A percentile compares a stretch with the other conserved stretches of the same genome.
These are phyloP conservation scores for Sinella curviseta DNA, from an alignment of 1,140 invertebrate genomes.

Conservation along the genomic window DNA sequence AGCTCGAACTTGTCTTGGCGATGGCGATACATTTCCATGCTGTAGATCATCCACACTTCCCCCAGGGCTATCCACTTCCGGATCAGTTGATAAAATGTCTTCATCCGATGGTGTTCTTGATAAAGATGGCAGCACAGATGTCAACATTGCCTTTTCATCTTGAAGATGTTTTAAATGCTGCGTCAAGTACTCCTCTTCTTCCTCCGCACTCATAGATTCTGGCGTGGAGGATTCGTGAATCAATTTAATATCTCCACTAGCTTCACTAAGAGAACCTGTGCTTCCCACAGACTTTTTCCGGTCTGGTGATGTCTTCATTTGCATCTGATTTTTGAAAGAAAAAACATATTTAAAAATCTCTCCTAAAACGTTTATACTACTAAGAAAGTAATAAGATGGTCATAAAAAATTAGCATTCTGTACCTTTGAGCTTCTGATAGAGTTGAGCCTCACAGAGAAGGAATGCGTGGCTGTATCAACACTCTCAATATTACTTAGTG, in stretches of 20 bases:
- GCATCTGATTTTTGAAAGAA: conserved; percentile 36
- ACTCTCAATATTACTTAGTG: conserved; percentile 83
- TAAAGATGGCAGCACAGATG: conserved; percentile 74
- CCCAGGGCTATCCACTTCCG: conserved; percentile 60
- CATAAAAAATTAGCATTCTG: neutral
- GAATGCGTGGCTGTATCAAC: conserved; percentile 79
- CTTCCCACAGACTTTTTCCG: conserved; percentile 38
- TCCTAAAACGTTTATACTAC: too few species aligned
- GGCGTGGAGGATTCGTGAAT: conserved; percentile 32
- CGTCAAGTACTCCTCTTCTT: conserved; percentile 48
- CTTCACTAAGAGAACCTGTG: conserved; percentile 40
- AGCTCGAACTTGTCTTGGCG: conserved; percentile 43
- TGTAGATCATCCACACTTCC: conserved; percentile 61
- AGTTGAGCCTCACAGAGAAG: conserved; percentile 70
- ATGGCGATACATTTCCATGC: conserved; percentile 33
- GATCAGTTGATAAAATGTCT: conserved; percentile 68
- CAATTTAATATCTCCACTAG: conserved; percentile 31
- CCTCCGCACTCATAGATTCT: conserved; percentile 48
- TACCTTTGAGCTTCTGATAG: conserved; percentile 72
- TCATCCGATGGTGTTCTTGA: conserved; percentile 79
- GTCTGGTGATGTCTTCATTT: conserved; percentile 36
- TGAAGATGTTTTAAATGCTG: conserved; percentile 45
- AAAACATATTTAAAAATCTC: too few species aligned
- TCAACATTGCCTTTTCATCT: conserved; percentile 72
- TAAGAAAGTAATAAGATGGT: neutral